These are phyloP conservation scores for Corythaeola cristata DNA, from an alignment of 2,113 vertebrate genomes.

Conservation along the genomic window DNA sequence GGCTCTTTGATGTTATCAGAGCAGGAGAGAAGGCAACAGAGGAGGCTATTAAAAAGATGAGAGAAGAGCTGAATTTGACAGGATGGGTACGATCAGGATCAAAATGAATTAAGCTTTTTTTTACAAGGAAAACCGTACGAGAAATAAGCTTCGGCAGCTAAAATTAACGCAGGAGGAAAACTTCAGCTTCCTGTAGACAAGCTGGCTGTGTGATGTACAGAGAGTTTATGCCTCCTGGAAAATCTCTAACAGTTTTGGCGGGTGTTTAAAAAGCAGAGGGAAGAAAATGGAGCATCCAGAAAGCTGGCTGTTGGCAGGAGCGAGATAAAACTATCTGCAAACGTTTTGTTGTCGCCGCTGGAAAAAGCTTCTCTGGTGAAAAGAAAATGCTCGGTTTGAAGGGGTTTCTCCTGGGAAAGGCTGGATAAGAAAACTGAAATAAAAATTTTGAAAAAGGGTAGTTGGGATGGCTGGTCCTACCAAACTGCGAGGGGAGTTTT, in stretches of 20 bases:
- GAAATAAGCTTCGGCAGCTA: background rate
- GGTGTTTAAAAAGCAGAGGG: background rate
- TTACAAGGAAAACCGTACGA: background rate
- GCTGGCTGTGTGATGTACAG: background rate
- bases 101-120: background rate
- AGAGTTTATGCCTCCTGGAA: background rate
- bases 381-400: background rate
- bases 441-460: background rate
- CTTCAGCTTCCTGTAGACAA: background rate
- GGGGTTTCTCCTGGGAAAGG: background rate
- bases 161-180: background rate
- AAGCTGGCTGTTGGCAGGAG: background rate
- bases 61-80: background rate
- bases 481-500: background rate
- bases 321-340: background rate
- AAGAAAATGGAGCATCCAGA: background rate
- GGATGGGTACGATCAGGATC: background rate
- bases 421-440: background rate
- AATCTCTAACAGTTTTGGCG: background rate
- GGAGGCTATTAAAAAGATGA: constrained; percentile 37
- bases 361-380: background rate
- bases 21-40: background rate
- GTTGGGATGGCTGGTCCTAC: background rate
- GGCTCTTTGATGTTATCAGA: constrained; percentile 18
- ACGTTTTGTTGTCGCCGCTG: background rate